Base-by-base conservation (phyloP, 2,797 vertebrate genomes). In the Hozukius guyotensis region DNA sequence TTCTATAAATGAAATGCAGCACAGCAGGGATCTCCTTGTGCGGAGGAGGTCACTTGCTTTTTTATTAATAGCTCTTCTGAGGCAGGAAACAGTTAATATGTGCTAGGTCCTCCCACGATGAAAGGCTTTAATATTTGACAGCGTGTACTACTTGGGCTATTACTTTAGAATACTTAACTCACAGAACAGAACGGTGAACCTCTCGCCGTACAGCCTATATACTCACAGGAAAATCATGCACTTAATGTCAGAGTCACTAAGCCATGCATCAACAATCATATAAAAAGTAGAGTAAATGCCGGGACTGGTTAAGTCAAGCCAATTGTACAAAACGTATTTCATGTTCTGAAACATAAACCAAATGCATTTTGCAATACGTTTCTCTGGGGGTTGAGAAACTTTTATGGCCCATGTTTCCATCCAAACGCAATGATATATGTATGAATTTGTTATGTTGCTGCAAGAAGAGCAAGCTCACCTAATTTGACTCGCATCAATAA, bases 121-220 rank as follows among this genome's bases (percentile, higher is more conserved):
- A 71, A 80, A 72, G 36, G 55, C 62, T 82, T 83, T 82, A 75
- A 85, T 84, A 80, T 87, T 81, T 75, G 77, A 88, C 74, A 60
- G 78, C 64, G 12, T 74, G 60, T 65, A 24, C 78, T 68, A 27
- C 55, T 16, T 36, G 72, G 66, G 75, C 62, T 79, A 59, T 83
- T 83, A 78, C 76, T 84, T 74, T 59, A 56, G 36, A 81, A 74
- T 69, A 72, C 38, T 72, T 82, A 69, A 72, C 22, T 56, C 25
- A 53, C 16, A 42, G 27, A 38, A 18, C 14, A 53, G 46, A 78
- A 55, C 10, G 32, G 31, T 65, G 49, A 64, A 72, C 32, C 5
- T 32, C 31, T 20, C 14, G 29, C 42, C 9, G 8, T 42, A 42
- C 16, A 22, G 12, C 34, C 63, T 70, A 46, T 38, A 27, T 42